Base-by-base conservation (phyloP, 2,888 invertebrate genomes). In the Caenorhabditis wallacei region DNA sequence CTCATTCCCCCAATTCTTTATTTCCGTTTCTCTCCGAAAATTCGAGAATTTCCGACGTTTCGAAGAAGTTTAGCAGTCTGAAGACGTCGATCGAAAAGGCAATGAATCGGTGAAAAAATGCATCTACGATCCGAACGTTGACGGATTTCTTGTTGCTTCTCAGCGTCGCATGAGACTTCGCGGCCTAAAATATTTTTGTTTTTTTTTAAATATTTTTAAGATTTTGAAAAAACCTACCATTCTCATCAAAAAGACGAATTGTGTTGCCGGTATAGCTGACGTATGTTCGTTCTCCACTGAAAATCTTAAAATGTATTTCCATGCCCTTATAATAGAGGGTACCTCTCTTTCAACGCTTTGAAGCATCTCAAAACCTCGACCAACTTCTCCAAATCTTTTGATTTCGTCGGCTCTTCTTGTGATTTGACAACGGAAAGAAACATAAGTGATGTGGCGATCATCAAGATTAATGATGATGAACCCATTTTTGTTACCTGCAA, bases 91-190 rank as follows among this genome's bases (percentile, higher is more conserved):
- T 82, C 82, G 81, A 86, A 86, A 20, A 86, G 81, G 35, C 86
- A 86, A 24, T 86, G 84, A 48, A 86, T 83, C 48, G 86, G 86
- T 2, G 86, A 86, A 59, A 86, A 86, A 63, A 84, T 72, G 74
- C 82, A 82, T 4, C 82, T 72, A 43, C 82, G 79, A 20, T 82
- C 79, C 56, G 74, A 69, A 16, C 69, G 54, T 30, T 61, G 56
- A 20, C 79, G 82, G 18, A 82, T 53, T n/a, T 53, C 63, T 7
- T 46, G 63, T 22, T 74, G 79, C n/a, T 59, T 64, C 3, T 43
- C 24, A 7, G 57, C 68, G 46, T 82, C 66, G 30, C 82, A 82
- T 3, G 61, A 51, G 22, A 82, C 74, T 64, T 82, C 82, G 16
- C 26, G 64, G 16, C 82, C 82, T 82, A 56, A 30, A 30, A 30